phyloP scores from a whole-genome alignment of 1,140 invertebrate genomes.

The Drosophila sp. region DNA sequence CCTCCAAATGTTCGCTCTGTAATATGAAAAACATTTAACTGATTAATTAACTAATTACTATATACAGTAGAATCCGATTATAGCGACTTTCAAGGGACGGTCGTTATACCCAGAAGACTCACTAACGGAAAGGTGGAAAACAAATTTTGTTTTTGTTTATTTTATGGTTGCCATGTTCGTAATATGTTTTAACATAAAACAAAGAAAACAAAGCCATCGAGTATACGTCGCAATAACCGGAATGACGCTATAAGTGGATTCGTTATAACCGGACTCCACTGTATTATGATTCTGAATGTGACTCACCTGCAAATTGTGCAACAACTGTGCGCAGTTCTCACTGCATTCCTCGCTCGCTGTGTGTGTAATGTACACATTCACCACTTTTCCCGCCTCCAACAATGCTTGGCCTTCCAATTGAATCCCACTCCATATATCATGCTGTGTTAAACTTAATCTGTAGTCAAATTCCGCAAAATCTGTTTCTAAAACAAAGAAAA shows the following conservation, averaged over 20 bases:
- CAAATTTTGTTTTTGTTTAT: too few species aligned
- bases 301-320: slow-evolving; percentile 67
- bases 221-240: too few species aligned
- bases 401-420: slow-evolving; percentile 20
- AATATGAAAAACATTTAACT: neutral
- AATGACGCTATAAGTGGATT: too few species aligned
- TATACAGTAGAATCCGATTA: too few species aligned
- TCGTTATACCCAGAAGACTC: too few species aligned
- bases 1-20: slow-evolving; percentile 38
- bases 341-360: slow-evolving; percentile 59
- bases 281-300: neutral
- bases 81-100: too few species aligned
- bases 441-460: slow-evolving; percentile 62
- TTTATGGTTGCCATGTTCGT: too few species aligned
- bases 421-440: slow-evolving; percentile 68
- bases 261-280: too few species aligned
- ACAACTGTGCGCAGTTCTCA: slow-evolving; percentile 53
- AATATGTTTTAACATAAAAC: too few species aligned
- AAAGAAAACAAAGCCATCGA: too few species aligned
- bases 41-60: neutral
- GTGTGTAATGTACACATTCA: slow-evolving; percentile 68
- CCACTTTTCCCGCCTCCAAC: slow-evolving; percentile 48
- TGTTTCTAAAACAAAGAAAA: slow-evolving; percentile 39
- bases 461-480: slow-evolving; percentile 49
- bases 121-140: too few species aligned